Evolutionary conservation across 2,113 vertebrate genomes (phyloP).

Genomic region (Petroica traversi): DNA sequence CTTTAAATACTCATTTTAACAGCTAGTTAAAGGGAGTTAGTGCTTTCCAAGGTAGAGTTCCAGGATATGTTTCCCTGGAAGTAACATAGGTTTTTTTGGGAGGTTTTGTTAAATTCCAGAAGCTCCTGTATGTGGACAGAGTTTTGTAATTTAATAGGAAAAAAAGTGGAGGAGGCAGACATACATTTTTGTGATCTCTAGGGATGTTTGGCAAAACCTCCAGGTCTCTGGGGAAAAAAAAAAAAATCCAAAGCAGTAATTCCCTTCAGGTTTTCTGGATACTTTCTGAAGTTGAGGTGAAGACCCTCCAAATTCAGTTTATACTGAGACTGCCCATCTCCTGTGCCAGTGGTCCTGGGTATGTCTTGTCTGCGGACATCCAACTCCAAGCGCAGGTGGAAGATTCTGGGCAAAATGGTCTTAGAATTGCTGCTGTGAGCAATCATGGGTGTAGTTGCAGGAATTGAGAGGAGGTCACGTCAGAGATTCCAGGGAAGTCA

Average conservation of each 20-base stretch:
- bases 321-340: background rate
- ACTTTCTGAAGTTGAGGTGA: background rate
- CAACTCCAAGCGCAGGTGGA: background rate
- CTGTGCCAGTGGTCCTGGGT: background rate
- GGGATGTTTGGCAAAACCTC: background rate
- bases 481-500: background rate
- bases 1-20: background rate
- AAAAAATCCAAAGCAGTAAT: background rate
- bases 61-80: fast-evolving
- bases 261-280: background rate
- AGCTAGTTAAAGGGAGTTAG: background rate
- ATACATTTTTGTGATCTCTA: background rate
- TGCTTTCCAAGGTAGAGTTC: background rate
- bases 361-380: background rate
- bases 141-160: background rate
- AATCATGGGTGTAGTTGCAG: background rate
- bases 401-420: background rate
- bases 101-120: background rate
- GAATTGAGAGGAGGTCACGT: background rate
- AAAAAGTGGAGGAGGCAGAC: background rate
- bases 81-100: fast-evolving
- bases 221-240: background rate
- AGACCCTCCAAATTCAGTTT: background rate
- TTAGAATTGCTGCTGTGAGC: background rate
- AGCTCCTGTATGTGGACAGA: background rate